phyloP scores from a whole-genome alignment of 2,113 vertebrate genomes.

The Chloroceryle aenea region DNA sequence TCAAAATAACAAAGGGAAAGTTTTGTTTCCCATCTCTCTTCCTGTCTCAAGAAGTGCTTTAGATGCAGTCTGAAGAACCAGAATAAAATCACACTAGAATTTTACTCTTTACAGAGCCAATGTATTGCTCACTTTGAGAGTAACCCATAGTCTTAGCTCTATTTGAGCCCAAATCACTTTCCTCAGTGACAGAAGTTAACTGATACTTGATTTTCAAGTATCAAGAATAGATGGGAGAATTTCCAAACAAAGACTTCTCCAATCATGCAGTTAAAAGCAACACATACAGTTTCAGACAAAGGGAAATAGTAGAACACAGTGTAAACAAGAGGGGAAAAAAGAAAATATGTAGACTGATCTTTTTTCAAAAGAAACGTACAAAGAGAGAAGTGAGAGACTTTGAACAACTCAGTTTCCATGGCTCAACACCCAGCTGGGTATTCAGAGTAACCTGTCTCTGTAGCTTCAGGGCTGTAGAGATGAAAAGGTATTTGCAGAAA shows the following conservation, averaged over 20 bases:
- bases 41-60: neutral
- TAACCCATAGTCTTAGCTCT: neutral
- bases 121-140: neutral
- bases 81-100: neutral
- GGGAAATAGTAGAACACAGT: neutral
- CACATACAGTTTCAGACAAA: neutral
- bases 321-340: neutral
- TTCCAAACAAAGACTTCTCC: neutral
- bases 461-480: slow-evolving; percentile 66
- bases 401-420: neutral
- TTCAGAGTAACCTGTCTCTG: slow-evolving; percentile 54
- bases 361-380: neutral
- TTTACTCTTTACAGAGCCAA: neutral
- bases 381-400: neutral
- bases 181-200: neutral
- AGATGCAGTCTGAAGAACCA: neutral
- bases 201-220: neutral
- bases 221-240: neutral
- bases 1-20: neutral
- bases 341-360: neutral
- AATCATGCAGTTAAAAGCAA: slow-evolving; percentile 24
- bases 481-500: slow-evolving; percentile 55
- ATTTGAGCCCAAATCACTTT: neutral
- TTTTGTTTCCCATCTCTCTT: neutral
- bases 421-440: neutral